Evolutionary conservation across 2,797 vertebrate genomes (phyloP).

Genomic region (Diceros bicornis): DNA sequence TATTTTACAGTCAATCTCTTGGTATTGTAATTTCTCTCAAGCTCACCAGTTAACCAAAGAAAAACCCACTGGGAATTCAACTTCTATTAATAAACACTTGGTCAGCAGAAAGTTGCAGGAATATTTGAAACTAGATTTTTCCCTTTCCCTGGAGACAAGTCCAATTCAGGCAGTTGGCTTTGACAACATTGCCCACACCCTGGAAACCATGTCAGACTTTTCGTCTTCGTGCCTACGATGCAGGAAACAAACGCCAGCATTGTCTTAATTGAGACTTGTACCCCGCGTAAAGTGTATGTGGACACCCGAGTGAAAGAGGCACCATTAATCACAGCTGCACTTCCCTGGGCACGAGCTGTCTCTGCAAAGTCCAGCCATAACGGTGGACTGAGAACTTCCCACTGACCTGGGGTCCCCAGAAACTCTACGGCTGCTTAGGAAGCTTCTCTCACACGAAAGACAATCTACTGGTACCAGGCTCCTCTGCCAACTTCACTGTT

Average conservation of each 20-base stretch:
- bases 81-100: conserved; percentile 80
- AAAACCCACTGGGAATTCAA: conserved; percentile 75
- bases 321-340: not conserved
- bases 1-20: conserved; percentile 74
- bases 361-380: not conserved
- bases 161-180: conserved; percentile 38
- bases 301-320: not conserved
- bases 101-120: conserved; percentile 73
- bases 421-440: not conserved
- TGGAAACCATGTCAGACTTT: conserved; percentile 46
- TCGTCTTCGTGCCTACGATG: not conserved
- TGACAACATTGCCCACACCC: conserved; percentile 43
- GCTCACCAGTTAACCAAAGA: conserved; percentile 70
- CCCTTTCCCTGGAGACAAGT: conserved; percentile 71
- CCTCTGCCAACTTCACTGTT: not conserved
- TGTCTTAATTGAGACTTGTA: not conserved
- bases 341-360: not conserved
- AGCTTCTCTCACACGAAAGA: not conserved
- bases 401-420: not conserved
- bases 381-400: not conserved
- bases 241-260: not conserved
- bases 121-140: conserved; percentile 74
- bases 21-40: conserved; percentile 72
- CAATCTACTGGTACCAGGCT: not conserved
- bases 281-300: not conserved